Evolutionary conservation across 2,797 vertebrate genomes (phyloP).

Genomic region (Limosa lapponica): DNA sequence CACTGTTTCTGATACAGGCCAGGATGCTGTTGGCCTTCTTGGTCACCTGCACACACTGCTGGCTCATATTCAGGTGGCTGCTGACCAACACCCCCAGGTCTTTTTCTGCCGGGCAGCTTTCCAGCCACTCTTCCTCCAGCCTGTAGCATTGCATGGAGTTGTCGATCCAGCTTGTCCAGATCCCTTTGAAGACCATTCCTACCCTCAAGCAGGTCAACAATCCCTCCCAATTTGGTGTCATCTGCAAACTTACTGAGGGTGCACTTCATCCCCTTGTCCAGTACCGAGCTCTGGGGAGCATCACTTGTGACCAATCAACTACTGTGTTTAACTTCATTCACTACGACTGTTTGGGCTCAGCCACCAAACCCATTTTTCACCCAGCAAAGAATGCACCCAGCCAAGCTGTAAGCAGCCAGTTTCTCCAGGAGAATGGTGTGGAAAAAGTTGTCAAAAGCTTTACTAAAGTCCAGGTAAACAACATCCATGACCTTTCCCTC

Average conservation of each 20-base stretch:
- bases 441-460: neutral
- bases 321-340: neutral
- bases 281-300: neutral
- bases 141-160: no score
- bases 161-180: neutral
- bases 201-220: neutral
- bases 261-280: rapidly evolving
- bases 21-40: neutral
- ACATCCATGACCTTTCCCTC: no score
- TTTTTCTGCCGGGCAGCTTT: rapidly evolving
- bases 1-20: neutral
- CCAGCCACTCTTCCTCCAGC: neutral
- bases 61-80: rapidly evolving
- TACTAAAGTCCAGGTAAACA: neutral
- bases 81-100: rapidly evolving
- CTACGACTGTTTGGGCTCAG: no score
- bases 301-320: rapidly evolving
- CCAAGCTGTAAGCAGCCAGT: neutral
- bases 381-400: rapidly evolving
- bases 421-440: neutral
- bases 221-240: rapidly evolving
- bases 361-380: neutral
- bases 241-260: neutral
- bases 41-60: neutral
- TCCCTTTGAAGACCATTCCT: neutral